Evolutionary conservation across 1,140 invertebrate species (phyloP), one percentile per base, ranked within the genome.

Genomic region (Drosophila varians): DNA sequence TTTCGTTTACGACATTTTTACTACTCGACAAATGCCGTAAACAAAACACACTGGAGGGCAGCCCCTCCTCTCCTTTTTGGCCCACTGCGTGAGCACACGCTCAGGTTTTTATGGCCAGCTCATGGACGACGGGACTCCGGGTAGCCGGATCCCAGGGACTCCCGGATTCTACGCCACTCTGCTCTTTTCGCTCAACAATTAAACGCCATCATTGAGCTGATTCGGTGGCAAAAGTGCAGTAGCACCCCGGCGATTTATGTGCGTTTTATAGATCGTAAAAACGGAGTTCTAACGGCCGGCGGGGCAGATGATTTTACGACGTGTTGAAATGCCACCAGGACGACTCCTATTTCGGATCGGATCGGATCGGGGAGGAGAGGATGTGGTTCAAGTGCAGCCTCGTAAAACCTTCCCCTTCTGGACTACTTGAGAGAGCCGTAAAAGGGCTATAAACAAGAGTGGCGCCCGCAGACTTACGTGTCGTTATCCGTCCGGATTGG

Each of bases 1-100:
- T 87, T 87, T 77, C 60, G 74, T 87, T 87, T 87, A 87, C 82
- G 82, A 87, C 82, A 77, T 82, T 87, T 87, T 87, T 88, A 87
- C 77, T 77, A 71, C 80, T 80, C 46, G 49, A 75, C 47, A 74
- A 84, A 61, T 58, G 66, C 64, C 66, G 80, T 86, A 86, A 86
- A 86, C 80, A 74, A 76, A 80, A 65, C 36, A 65, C 36, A 64
- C n/a, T n/a, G n/a, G n/a, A n/a, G n/a, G n/a, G n/a, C 56, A 58
- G 55, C 28, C 49, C 46, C 38, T 14, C 42, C 46, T 61, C 21
- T 56, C 40, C 38, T 12, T 43, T n/a, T 7, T 45, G 46, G 25
- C 19, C 43, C 18, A 23, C 18, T 25, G 28, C 31, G 31, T n/a
- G n/a, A n/a, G 62, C 66, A 55, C 56, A 54, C 28, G 69, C 54